Evolutionary conservation across 1,140 invertebrate genomes (phyloP).

Genomic region (Melanaphis sacchari): DNA sequence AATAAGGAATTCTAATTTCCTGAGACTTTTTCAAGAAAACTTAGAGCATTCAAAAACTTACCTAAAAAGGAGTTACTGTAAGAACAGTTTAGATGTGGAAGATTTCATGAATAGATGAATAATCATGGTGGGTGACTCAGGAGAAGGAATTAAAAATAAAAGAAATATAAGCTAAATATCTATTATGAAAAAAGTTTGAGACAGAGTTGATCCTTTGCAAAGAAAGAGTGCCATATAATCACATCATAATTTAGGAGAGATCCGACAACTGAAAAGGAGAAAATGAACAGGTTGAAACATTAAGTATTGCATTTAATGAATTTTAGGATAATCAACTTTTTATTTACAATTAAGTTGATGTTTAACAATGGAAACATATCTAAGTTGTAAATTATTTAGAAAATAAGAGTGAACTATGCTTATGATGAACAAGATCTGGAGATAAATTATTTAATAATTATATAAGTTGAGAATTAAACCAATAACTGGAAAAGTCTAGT

Average conservation of each 20-base stretch:
- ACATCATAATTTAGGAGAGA: neutral
- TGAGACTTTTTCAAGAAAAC: too few relatives aligned
- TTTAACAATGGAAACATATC: too few relatives aligned
- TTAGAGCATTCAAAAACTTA: too few relatives aligned
- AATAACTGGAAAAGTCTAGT: neutral
- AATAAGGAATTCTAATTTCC: too few relatives aligned
- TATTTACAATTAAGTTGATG: neutral
- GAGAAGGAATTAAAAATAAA: neutral
- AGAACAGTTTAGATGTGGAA: neutral
- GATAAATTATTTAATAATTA: neutral
- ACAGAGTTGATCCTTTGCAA: neutral
- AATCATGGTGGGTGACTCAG: neutral
- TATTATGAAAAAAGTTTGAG: neutral
- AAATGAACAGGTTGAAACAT: neutral
- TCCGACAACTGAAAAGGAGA: neutral
- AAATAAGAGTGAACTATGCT: too few relatives aligned
- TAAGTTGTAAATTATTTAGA: too few relatives aligned
- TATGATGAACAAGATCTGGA: too few relatives aligned
- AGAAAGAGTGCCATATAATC: neutral
- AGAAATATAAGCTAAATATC: neutral
- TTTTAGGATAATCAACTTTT: too few relatives aligned
- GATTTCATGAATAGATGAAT: neutral
- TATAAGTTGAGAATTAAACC: neutral
- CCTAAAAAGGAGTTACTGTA: too few relatives aligned
- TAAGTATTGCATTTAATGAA: too few relatives aligned